phyloP scores from a whole-genome alignment of 2,797 vertebrate genomes.

The Taenioides sp. region DNA sequence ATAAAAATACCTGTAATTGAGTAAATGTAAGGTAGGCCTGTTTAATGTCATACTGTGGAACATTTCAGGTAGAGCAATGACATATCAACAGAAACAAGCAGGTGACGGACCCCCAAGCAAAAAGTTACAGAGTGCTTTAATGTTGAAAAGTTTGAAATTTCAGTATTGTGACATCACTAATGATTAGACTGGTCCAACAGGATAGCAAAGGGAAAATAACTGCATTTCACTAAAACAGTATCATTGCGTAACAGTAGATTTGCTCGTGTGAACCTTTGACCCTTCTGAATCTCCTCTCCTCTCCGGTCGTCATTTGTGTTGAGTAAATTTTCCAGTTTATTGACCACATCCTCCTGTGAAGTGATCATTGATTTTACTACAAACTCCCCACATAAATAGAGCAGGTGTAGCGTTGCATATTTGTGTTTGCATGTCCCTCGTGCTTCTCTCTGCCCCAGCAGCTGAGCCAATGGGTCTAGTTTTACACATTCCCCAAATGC shows the following conservation, averaged over 20 bases:
- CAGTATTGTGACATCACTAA: no score
- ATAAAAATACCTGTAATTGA: no score
- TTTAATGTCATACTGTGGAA: no score
- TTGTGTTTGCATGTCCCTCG: constrained; percentile 20
- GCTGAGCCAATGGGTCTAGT: constrained; percentile 62
- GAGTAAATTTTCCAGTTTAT: not conserved
- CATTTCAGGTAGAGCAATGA: no score
- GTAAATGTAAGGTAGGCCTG: no score
- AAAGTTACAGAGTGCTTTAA: no score
- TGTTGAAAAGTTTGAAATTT: no score
- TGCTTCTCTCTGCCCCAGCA: constrained; percentile 34
- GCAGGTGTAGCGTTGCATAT: constrained; percentile 25
- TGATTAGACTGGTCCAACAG: no score
- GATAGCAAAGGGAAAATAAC: not conserved
- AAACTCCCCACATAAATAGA: constrained; percentile 12
- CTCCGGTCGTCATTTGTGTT: not conserved
- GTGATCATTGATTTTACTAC: constrained; percentile 16
- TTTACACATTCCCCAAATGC: constrained; percentile 74
- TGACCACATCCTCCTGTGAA: not conserved
- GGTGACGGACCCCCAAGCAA: no score
- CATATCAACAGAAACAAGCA: no score
- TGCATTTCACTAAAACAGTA: no score
- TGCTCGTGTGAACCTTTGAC: not conserved
- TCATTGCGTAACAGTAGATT: not conserved
- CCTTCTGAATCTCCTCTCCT: not conserved